phyloP scores from a whole-genome alignment of 2,113 vertebrate species.

The Microcebus lehilahytsara region DNA sequence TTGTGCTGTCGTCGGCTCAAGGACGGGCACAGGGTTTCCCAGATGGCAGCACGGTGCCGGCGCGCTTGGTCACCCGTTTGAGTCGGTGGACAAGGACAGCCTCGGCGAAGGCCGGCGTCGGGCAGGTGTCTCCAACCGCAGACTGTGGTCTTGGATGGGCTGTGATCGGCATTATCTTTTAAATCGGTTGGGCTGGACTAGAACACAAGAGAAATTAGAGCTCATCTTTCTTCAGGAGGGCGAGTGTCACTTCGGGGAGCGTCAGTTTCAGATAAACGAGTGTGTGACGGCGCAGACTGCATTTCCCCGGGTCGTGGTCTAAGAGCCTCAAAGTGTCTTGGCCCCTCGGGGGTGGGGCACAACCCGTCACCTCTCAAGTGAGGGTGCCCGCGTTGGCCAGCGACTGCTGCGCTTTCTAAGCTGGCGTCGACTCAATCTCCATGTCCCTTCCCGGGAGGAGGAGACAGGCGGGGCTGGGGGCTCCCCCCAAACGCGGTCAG shows the following conservation, averaged over 20 bases:
- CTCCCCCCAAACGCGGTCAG: not conserved
- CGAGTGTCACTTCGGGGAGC: accelerated
- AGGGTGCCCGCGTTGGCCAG: accelerated
- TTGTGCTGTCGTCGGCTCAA: accelerated
- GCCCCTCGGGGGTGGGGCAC: accelerated
- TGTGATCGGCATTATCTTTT: not conserved
- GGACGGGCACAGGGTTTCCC: not conserved
- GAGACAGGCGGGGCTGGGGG: no score
- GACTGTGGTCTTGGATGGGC: not conserved
- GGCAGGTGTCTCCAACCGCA: accelerated
- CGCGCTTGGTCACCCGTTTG: accelerated
- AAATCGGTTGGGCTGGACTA: not conserved
- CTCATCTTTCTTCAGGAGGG: accelerated
- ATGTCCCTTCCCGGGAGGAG: accelerated
- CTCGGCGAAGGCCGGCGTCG: accelerated
- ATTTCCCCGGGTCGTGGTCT: not conserved
- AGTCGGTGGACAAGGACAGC: not conserved
- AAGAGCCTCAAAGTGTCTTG: not conserved
- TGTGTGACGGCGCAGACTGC: accelerated
- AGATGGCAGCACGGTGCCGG: accelerated
- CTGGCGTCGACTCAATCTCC: accelerated
- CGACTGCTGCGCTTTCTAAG: not conserved
- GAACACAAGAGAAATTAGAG: not conserved
- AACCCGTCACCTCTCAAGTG: accelerated
- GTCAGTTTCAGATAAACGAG: not conserved